Conservation (phyloP, 2,888 invertebrate genomes). For the Drosophila acutilabella region DNA sequence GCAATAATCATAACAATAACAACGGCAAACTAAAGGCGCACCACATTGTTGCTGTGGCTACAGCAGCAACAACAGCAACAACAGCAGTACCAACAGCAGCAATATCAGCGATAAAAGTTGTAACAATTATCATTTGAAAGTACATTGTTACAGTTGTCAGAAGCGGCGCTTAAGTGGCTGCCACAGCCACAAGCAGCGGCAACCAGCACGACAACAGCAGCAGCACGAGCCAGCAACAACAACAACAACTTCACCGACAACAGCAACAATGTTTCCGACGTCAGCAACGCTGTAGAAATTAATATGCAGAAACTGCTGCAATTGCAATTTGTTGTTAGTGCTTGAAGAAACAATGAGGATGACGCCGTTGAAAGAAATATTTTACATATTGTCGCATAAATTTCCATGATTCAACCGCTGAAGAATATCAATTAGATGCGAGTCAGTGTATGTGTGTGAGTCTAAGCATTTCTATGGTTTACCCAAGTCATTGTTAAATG, state of each 20-base stretch:
- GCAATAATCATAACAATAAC: conserved; percentile 75
- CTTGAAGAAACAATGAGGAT: conserved; percentile 71
- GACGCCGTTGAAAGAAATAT: conserved; percentile 59
- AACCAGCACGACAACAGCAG: conserved; percentile 38
- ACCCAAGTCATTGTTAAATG: conserved; percentile 57
- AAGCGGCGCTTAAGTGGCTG: conserved; percentile 64
- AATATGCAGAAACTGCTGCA: conserved; percentile 77
- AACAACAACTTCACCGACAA: conserved; percentile 30
- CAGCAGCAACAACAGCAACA: conserved; percentile 33
- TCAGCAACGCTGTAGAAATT: conserved; percentile 62
- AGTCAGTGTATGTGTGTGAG: conserved; percentile 5
- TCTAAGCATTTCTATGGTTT: conserved; percentile 24
- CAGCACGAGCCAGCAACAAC: conserved; percentile 59
- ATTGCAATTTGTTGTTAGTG: conserved; percentile 72
- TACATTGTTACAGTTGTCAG: conserved; percentile 78
- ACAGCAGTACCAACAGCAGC: conserved; percentile 55
- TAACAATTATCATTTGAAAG: conserved; percentile 80
- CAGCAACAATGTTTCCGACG: conserved; percentile 38
- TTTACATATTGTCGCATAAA: conserved; percentile 74
- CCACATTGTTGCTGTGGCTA: conserved; percentile 47
- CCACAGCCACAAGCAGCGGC: conserved; percentile 30
- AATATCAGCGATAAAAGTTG: conserved; percentile 78
- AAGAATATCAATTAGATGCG: conserved; percentile 69
- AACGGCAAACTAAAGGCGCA: conserved; percentile 38
- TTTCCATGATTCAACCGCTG: conserved; percentile 63